Conservation (phyloP, 2,888 invertebrate genomes). For the Archaeoteleia sp. region DNA sequence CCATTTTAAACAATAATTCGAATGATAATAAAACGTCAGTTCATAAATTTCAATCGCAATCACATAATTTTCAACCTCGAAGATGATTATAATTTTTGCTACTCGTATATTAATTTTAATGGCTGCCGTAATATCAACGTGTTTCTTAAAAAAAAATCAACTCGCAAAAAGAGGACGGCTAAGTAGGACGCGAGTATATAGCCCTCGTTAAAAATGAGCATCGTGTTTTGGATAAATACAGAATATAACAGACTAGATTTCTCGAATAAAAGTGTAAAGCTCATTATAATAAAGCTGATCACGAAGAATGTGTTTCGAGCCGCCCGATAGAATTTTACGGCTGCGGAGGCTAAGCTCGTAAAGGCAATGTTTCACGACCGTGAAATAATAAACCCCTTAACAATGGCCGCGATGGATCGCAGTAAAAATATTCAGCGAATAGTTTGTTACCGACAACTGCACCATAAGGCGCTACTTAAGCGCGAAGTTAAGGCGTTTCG, state of each 20-base stretch:
- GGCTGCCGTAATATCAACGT: slow-evolving; percentile 1
- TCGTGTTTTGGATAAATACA: slow-evolving; percentile 50
- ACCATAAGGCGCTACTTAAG: slow-evolving; percentile 49
- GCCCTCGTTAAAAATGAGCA: slow-evolving; percentile 47
- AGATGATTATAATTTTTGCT: no score
- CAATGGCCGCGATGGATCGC: slow-evolving; percentile 47
- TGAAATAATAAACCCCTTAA: slow-evolving; percentile 55
- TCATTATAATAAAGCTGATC: slow-evolving; percentile 54
- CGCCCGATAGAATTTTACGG: slow-evolving; percentile 52
- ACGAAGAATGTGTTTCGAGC: slow-evolving; percentile 52
- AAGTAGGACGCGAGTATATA: slow-evolving; percentile 17
- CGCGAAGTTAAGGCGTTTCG: slow-evolving; percentile 50
- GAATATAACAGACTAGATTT: slow-evolving; percentile 45
- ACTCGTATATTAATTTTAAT: slow-evolving; percentile 3
- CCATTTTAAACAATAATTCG: no score
- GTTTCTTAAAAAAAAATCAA: neutral
- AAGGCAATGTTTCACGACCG: slow-evolving; percentile 55
- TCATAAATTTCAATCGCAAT: no score
- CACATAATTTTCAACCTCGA: no score
- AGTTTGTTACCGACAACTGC: slow-evolving; percentile 40
- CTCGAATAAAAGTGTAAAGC: slow-evolving; percentile 52
- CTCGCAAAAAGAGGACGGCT: neutral
- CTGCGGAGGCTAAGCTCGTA: slow-evolving; percentile 49
- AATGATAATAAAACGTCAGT: no score
- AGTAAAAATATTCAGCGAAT: slow-evolving; percentile 55